Base-by-base conservation (phyloP, 2,797 vertebrate genomes). In the Cirrhinus mrigala region DNA sequence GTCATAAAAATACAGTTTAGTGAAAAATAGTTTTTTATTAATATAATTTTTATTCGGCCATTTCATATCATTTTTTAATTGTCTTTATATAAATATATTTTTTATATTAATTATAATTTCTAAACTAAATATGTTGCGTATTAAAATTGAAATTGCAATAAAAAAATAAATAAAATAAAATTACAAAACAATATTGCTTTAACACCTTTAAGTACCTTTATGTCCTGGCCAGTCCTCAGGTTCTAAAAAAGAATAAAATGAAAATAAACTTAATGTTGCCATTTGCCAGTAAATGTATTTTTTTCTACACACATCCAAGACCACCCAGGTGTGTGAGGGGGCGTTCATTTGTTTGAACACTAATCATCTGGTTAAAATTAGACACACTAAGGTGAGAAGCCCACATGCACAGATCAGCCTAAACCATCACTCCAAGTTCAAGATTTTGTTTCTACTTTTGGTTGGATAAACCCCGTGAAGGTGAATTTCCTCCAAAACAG, bases 401-500 rank as follows among this genome's bases (percentile, higher is more conserved):
- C 10, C 52, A 77, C 29, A 37, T 4, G 20, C 1, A 14, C 27
- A 56, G 52, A 76, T 11, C 14, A 78, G 33, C 14, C 33, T 44
- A 9, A 79, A 64, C 24, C 16, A 79, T 29, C 40, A 64, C 10
- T 29, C 10, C 48, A 60, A 24, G 54, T 56, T 54, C 3, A 64
- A 62, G 12, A 33, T 68, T 56, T 76, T 66, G 29, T 64, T 73
- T 68, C 29, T 64, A 50, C 81, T 50, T 44, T 44, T 58, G 68
- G 18, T 24, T 84, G 29, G 24, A 76, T 52, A 60, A 68, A 66
- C 40, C 70, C 56, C 58, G 79, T 70, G n/a, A 54, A 76, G 58
- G 56, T 54, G 56, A 74, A 70, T 54, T 76, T 73, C 22, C 79
- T 83, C 60, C 33, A 84, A 79, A 85, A 71, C 29, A 62, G 44